Conservation (phyloP, 2,113 vertebrate genomes). For the Phyllostomus discolor region DNA sequence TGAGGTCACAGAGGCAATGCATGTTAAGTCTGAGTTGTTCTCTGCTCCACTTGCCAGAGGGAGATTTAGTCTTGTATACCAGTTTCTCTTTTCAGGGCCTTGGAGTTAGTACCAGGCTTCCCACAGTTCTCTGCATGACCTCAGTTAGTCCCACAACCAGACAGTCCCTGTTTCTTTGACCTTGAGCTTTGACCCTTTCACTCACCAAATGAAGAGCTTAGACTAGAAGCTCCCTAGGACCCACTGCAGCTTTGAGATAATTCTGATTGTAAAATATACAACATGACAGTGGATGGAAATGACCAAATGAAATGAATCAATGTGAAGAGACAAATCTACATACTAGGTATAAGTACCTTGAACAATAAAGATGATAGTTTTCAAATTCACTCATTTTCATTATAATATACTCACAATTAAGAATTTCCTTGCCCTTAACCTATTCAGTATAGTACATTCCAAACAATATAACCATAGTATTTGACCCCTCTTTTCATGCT, state of each 20-base stretch:
- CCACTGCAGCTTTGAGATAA: background rate
- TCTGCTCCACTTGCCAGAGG: background rate
- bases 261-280: background rate
- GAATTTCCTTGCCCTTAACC: background rate
- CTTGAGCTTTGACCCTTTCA: background rate
- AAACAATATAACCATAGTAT: background rate
- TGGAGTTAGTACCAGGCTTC: background rate
- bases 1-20: background rate
- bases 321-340: background rate
- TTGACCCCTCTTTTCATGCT: background rate
- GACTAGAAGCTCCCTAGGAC: background rate
- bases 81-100: background rate
- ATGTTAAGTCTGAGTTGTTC: background rate
- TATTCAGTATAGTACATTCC: background rate
- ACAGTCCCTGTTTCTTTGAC: background rate
- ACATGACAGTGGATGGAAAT: background rate
- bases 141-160: background rate
- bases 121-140: background rate
- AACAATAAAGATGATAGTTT: background rate
- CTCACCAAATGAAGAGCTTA: background rate
- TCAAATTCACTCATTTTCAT: slow-evolving; percentile 18
- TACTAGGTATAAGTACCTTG: background rate
- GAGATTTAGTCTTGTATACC: background rate
- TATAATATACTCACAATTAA: background rate
- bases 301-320: background rate